Base-by-base conservation (phyloP, 2,797 vertebrate genomes). In the Strix occidentalis region DNA sequence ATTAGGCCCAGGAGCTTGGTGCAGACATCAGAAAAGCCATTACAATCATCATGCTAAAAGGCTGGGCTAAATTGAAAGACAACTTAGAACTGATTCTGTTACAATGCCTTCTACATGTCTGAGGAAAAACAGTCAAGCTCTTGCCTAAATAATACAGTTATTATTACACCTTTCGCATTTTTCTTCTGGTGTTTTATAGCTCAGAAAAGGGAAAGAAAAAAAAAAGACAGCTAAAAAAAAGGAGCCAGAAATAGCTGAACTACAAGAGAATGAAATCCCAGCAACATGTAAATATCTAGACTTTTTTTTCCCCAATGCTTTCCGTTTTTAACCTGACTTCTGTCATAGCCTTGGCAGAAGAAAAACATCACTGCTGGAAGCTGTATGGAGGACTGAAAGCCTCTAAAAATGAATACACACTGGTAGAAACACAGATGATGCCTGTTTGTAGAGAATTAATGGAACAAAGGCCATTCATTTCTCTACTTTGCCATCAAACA, bases 391-490 rank as follows among this genome's bases (percentile, higher is more conserved):
- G 18, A 80, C 18, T 29, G 37, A 91, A 77, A 58, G 25, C 13
- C 20, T 79, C 43, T 77, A 39, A 87, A 90, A 91, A 76, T 54
- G 26, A 91, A 92, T 74, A 84, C 4, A 45, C 35, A 58, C 17
- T 69, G 46, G 46, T 70, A 54, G 37, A 68, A 91, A 81, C 26
- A 53, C 35, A 94, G 86, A 87, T 57, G 8, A 65, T 70, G 54
- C n/a, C 90, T 66, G 16, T 79, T 93, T 92, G 48, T 80, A 87
- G 50, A 87, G 13, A 83, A 81, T 82, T 94, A 88, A 93, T n/a
- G 21, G 33, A 15, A 70, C 77, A 86, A 91, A 95, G 29, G 45
- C 58, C 45, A 53, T 69, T 84, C 4, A 61, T 94, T 87, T 89
- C 51, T 89, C 37, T 60, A 33, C 37, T 87, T 85, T 76, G 41